Evolutionary conservation across 2,888 invertebrate genomes (phyloP), one percentile per base, ranked within the genome.

Genomic region (Frankliniella intonsa): DNA sequence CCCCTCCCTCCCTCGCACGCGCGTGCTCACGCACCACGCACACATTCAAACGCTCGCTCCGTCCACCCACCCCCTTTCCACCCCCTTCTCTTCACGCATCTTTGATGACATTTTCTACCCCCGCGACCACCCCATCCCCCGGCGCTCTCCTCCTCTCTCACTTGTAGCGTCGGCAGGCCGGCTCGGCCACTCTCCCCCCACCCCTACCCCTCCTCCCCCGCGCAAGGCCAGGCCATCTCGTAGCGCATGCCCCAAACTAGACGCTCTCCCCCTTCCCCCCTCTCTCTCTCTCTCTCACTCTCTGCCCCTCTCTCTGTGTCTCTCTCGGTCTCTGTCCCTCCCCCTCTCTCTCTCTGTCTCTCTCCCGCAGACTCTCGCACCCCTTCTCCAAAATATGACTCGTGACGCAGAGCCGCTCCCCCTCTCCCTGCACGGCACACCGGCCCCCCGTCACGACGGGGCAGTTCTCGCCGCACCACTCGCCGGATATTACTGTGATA

Each of bases 401-500:
- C 69, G 69, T 25, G 55, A 12, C 17, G 55, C 55, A 12, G 55
- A 12, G 55, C 69, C 25, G 9, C 69, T 9, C 69, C 22, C 69
- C 69, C 69, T 10, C 25, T 25, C 25, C 69, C 25, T 76, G 62
- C 14, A 17, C 22, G 25, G 11, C 69, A 22, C 22, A n/a, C 9
- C 69, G 69, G 69, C 69, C 22, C 22, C 69, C 22, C 22, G 69
- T 76, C 69, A 22, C 25, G 69, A 22, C 69, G 69, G 12, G 69
- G 17, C 14, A 55, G 55, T 25, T 12, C 25, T 25, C 25, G 69
- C 69, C 25, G 55, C 55, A 19, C 55, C 55, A 19, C 38, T 62
- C 62, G 10, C 69, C 69, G 69, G 69, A 76, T 76, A 76, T 76
- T 76, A 76, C 69, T 25, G 69, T 25, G 69, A 76, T 76, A 76